Base-by-base conservation (phyloP, 2,797 vertebrate species). In the Astyanax mexicanus region DNA sequence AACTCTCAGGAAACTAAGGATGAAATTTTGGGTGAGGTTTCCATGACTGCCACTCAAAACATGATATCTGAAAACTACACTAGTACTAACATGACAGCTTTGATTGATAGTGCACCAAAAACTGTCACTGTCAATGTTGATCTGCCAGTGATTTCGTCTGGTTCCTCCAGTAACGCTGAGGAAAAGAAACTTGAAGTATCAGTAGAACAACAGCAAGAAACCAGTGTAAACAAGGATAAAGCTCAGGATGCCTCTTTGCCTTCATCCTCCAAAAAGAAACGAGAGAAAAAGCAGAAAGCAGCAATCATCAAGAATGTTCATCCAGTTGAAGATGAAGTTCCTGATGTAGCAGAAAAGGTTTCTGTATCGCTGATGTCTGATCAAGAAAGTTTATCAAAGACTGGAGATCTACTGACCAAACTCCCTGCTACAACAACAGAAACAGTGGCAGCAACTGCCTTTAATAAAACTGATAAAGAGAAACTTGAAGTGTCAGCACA, bases 121-220 rank as follows among this genome's bases (percentile, higher is more conserved):
- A 32, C 25, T 29, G 6, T 21, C 45, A 42, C 29, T 42, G 45
- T 6, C 47, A 62, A n/a, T n/a, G n/a, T n/a, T 27, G 44, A 49
- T 17, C 17, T 32, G 17, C 64, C 44, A 84, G 85, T 84, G 86
- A 84, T 86, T 70, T 72, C 81, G 68, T 23, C 73, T 69, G 23
- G n/a, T n/a, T n/a, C n/a, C n/a, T n/a, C n/a, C 55, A 66, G 51
- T 23, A 84, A 86, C 81, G 70, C 61, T 75, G 84, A 80, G 15
- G 82, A 80, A 79, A 85, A 87, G 32, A 84, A 86, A 72, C 38
- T 42, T 3, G 72, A 77, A 5, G 8, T 49, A 10, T 25, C 19
- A 45, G 69, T 44, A 12, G 32, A n/a, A 2, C 35, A 66, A n/a
- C 40, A 70, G 27, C 72, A 86, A 68, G 82, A 81, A 42, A 80